These are phyloP conservation scores for Pristis pectinata DNA, from an alignment of 2,797 vertebrate genomes.

Conservation along the genomic window DNA sequence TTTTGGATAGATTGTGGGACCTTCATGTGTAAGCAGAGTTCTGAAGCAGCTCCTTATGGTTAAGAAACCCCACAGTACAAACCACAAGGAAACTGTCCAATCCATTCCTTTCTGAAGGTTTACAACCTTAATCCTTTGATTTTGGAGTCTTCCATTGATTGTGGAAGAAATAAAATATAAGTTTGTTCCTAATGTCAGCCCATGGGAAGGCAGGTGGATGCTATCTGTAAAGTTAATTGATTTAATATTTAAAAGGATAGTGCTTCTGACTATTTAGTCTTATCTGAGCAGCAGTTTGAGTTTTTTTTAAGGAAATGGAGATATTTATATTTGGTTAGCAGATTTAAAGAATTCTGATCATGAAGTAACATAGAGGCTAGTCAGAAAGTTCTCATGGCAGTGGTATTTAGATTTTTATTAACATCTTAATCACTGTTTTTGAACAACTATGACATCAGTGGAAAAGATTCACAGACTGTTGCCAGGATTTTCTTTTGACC, in stretches of 20 bases:
- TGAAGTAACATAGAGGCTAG: not conserved
- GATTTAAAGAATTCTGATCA: not conserved
- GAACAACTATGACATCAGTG: slow-evolving; percentile 11
- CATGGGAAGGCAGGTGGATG: too few relatives aligned
- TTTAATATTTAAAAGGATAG: not conserved
- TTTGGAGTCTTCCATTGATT: not conserved
- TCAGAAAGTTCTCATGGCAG: not conserved
- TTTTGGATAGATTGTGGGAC: not conserved
- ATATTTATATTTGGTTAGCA: not conserved
- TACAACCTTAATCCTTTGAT: not conserved
- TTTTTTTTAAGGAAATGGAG: not conserved
- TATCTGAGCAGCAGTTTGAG: too few relatives aligned
- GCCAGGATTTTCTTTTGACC: not conserved
- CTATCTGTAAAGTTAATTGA: not conserved
- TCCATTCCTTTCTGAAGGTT: too few relatives aligned
- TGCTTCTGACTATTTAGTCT: too few relatives aligned
- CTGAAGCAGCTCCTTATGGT: not conserved
- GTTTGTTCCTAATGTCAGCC: not conserved
- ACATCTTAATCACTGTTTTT: not conserved
- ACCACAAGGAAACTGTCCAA: not conserved
- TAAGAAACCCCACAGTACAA: not conserved
- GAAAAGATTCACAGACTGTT: not conserved
- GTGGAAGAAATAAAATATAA: not conserved
- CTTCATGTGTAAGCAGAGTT: not conserved
- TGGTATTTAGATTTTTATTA: slow-evolving; percentile 17